A percentile compares a stretch with the other conserved stretches of the same genome.
phyloP scores from a whole-genome alignment of 2,888 invertebrate genomes.

The Parnassius smintheus region DNA sequence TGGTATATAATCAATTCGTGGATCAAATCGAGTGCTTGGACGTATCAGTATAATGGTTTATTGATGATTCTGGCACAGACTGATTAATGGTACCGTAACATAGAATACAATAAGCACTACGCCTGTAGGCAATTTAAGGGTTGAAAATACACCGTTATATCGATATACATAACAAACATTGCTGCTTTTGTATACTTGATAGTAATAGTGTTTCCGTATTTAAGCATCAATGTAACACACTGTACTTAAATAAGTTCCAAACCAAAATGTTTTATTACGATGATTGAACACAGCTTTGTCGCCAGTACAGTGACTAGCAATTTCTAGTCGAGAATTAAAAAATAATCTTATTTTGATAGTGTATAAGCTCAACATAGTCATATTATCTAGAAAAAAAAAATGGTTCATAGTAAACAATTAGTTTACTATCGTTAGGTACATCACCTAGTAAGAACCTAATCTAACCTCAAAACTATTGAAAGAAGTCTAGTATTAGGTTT shows the following conservation, averaged over 20 bases:
- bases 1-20: constrained; percentile 72
- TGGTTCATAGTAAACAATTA: too few species aligned
- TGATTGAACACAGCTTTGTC: constrained; percentile 69
- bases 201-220: background rate
- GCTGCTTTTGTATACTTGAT: constrained; percentile 30
- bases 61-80: constrained; percentile 78
- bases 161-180: constrained; percentile 38
- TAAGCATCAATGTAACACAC: constrained; percentile 37
- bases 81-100: constrained; percentile 75
- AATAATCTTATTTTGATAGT: constrained; percentile 15
- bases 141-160: constrained; percentile 31
- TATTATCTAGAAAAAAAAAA: background rate
- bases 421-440: too few species aligned
- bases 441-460: too few species aligned
- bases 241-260: constrained; percentile 8
- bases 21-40: constrained; percentile 76
- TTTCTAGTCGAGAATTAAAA: constrained; percentile 51
- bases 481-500: too few species aligned
- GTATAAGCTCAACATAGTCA: background rate
- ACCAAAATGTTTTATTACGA: constrained; percentile 34
- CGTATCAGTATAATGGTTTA: constrained; percentile 75
- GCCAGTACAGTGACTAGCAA: constrained; percentile 74
- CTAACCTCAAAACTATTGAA: too few species aligned
- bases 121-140: constrained; percentile 51
- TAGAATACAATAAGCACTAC: constrained; percentile 67